A percentile compares a stretch with the other conserved stretches of the same genome.
Conservation (phyloP, 2,888 invertebrate species). For the Aporophyla lueneburgensis region DNA sequence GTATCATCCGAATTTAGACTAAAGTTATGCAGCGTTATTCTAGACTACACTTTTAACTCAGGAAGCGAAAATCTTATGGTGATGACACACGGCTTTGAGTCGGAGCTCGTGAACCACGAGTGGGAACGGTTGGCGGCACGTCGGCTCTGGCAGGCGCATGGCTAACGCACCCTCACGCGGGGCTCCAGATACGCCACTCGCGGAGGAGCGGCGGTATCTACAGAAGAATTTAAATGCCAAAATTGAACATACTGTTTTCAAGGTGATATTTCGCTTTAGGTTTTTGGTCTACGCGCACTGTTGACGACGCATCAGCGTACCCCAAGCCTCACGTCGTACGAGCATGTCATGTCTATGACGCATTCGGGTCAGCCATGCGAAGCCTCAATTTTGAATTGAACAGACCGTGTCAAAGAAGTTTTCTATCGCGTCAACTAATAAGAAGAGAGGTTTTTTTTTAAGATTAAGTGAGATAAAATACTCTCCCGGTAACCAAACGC, state of each 20-base stretch:
- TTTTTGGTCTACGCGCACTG: slow-evolving; percentile 13
- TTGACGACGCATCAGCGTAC: not conserved
- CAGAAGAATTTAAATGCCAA: slow-evolving; percentile 26
- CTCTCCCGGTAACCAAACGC: not conserved
- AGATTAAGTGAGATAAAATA: not conserved
- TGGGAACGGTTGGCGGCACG: slow-evolving; percentile 86
- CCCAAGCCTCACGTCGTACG: not conserved
- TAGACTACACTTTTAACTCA: slow-evolving; percentile 28
- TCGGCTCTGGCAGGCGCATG: slow-evolving; percentile 65
- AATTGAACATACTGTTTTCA: slow-evolving; percentile 5
- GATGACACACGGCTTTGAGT: slow-evolving; percentile 70
- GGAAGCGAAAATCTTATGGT: slow-evolving; percentile 68
- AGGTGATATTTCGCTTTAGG: not conserved
- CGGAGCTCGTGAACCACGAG: slow-evolving; percentile 84
- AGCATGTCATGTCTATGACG: not conserved
- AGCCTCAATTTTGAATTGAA: slow-evolving; percentile 25
- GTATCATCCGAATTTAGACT: slow-evolving; percentile 9
- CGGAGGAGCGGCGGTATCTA: slow-evolving; percentile 75
- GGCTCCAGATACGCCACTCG: slow-evolving; percentile 58
- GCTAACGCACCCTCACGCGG: slow-evolving; percentile 23
- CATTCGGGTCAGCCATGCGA: not conserved
- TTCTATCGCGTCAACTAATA: not conserved
- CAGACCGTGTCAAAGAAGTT: slow-evolving; percentile 1
- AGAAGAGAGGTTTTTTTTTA: not conserved
- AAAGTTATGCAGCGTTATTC: not conserved